Base-by-base conservation (phyloP, 2,113 vertebrate species). In the Ptyas mucosa region DNA sequence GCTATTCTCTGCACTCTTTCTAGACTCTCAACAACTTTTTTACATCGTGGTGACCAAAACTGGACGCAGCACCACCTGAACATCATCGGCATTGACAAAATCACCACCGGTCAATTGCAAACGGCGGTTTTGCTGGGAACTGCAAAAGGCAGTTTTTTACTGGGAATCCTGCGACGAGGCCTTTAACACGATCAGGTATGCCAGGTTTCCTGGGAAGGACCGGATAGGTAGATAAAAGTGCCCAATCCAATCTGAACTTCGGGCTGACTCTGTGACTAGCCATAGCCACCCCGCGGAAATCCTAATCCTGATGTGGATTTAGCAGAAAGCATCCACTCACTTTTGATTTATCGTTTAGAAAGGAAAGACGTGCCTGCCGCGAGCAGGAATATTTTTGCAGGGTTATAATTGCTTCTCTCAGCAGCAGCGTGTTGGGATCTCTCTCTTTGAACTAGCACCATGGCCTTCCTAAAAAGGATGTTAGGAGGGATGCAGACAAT, bases 251-350 rank as follows among this genome's bases (percentile, higher is more conserved):
- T n/a, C 61, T 64, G 3, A 64, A n/a, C 61, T 29, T 64, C 61
- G 10, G 10, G 61, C 26, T 64, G 61, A 64, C 61, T n/a, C n/a
- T 64, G 26, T 29, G 61, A 64, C 61, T 64, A 64, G 29, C 26
- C 3, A 5, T 14, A 64, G 26, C 29, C 34, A 85, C 85, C 75
- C 57, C 15, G 24, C 57, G 64, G 91, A 9, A 55, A 46, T 8
- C 14, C 18, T 2, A 0, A 69, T 5, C 85, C 3, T 39, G 87
- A 18, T 0, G 86, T 85, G 87, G 90, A 92, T 86, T 52, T 12
- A 0, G 0, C 23, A 88, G 18, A 75, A 52, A 0, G 49, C 0
- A 0, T 7, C 9, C 39, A 0, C 6, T 85, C 39, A 0, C 24
- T 55, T 61, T 57, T 57, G 6, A 5, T 5, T 91, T 7, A 87